phyloP scores from a whole-genome alignment of 1,140 invertebrate species.

The Megathymus violae region DNA sequence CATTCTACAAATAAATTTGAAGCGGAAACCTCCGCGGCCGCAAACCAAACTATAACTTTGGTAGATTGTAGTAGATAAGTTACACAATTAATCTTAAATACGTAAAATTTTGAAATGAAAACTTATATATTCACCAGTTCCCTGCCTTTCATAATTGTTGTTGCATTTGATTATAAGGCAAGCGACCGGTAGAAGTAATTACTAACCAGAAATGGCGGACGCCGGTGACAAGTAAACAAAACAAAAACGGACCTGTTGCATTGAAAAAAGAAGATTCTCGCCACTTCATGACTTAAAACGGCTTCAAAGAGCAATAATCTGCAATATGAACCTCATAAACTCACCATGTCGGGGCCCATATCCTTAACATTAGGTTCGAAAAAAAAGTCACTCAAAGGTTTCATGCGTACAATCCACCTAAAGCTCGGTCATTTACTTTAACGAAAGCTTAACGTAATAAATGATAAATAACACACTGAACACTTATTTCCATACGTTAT shows the following conservation, averaged over 20 bases:
- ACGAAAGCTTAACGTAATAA: constrained; percentile 65
- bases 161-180: constrained; percentile 20
- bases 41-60: not conserved
- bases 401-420: constrained; percentile 85
- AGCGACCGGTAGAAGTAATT: constrained; percentile 65
- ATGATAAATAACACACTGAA: constrained; percentile 55
- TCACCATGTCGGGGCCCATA: constrained; percentile 90
- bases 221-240: constrained; percentile 84
- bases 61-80: not conserved
- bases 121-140: not conserved
- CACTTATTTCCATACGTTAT: constrained; percentile 49
- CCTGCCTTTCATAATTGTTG: not conserved
- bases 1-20: not conserved
- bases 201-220: constrained; percentile 80
- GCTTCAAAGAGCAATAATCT: constrained; percentile 45
- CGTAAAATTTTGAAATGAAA: not conserved
- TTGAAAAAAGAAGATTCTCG: constrained; percentile 60
- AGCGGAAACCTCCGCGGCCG: not conserved
- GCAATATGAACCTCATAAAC: constrained; percentile 54
- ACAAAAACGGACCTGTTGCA: constrained; percentile 80
- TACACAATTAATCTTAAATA: not conserved
- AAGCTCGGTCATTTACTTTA: constrained; percentile 74
- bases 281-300: constrained; percentile 77
- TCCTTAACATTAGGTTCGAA: constrained; percentile 89
- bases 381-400: constrained; percentile 88